These are phyloP conservation scores for Gymnopithys bicolor DNA, from an alignment of 2,797 vertebrate genomes.

Conservation along the genomic window DNA sequence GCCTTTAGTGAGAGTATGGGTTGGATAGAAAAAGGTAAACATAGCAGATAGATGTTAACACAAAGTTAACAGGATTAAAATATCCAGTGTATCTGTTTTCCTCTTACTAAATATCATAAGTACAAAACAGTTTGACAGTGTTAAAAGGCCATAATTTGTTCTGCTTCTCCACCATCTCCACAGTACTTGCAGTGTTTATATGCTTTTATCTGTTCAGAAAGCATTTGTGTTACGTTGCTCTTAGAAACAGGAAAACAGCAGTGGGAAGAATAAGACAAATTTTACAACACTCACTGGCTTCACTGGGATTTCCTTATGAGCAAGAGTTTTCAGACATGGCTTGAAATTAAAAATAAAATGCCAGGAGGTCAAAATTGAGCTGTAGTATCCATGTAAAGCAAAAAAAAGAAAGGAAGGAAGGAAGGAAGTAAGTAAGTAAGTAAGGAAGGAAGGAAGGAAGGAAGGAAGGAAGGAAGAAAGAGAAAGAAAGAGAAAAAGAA, in stretches of 20 bases:
- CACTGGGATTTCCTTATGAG: background rate
- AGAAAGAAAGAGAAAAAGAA: no score
- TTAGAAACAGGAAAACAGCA: background rate
- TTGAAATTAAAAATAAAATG: conserved; percentile 19
- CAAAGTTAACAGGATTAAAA: conserved; percentile 24
- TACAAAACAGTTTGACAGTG: background rate
- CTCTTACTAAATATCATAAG: background rate
- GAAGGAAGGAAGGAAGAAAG: no score
- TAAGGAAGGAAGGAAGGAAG: background rate
- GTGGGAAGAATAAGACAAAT: background rate
- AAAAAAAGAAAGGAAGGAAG: background rate
- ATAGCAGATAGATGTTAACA: background rate
- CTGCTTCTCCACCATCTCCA: background rate
- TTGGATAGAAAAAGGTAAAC: conserved; percentile 33
- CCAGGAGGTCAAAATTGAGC: background rate
- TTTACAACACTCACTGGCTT: background rate
- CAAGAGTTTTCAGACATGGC: background rate
- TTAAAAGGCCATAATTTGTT: conserved; percentile 4
- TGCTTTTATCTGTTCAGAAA: conserved; percentile 12
- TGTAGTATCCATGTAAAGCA: background rate
- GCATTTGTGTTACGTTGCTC: background rate
- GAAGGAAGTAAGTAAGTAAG: background rate
- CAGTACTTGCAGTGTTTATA: background rate
- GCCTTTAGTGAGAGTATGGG: background rate
- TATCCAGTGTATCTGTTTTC: background rate